Evolutionary conservation across 2,113 vertebrate genomes (phyloP).

Genomic region (Elephas maximus): DNA sequence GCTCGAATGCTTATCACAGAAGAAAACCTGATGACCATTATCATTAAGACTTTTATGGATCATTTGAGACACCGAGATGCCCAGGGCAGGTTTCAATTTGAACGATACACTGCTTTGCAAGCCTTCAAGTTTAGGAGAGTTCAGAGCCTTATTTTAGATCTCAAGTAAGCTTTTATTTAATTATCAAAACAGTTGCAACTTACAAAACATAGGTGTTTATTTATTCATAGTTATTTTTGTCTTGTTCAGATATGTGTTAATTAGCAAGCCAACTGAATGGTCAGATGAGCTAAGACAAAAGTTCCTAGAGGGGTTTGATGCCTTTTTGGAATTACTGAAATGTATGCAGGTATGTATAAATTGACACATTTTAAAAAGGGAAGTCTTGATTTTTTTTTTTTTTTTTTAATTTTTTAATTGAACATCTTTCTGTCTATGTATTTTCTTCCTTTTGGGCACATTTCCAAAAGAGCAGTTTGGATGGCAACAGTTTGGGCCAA

Average conservation of each 20-base stretch:
- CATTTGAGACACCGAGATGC: conserved; percentile 96
- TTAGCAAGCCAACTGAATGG: conserved; percentile 96
- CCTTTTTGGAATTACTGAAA: conserved; percentile 96
- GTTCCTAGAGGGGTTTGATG: conserved; percentile 96
- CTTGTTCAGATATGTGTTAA: conserved; percentile 94
- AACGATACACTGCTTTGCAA: conserved; percentile 97
- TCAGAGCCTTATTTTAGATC: conserved; percentile 97
- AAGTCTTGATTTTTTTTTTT: neutral
- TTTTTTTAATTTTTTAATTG: neutral
- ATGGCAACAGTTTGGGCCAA: neutral
- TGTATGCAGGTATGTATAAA: conserved; percentile 96
- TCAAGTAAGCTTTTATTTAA: conserved; percentile 92
- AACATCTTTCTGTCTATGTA: neutral
- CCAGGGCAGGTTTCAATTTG: conserved; percentile 98
- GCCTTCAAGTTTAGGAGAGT: conserved; percentile 98
- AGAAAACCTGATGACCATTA: conserved; percentile 97
- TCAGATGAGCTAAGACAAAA: conserved; percentile 93
- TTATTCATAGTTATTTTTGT: conserved; percentile 64
- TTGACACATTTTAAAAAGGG: neutral
- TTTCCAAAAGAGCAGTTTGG: conserved; percentile 53
- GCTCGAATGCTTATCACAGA: conserved; percentile 98
- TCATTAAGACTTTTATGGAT: conserved; percentile 97
- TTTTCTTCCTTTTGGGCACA: neutral
- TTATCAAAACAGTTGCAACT: conserved; percentile 31
- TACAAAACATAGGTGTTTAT: neutral